A percentile compares a stretch with the other conserved stretches of the same genome.
Conservation (phyloP, 2,797 vertebrate species). For the Nannoperca obscura region DNA sequence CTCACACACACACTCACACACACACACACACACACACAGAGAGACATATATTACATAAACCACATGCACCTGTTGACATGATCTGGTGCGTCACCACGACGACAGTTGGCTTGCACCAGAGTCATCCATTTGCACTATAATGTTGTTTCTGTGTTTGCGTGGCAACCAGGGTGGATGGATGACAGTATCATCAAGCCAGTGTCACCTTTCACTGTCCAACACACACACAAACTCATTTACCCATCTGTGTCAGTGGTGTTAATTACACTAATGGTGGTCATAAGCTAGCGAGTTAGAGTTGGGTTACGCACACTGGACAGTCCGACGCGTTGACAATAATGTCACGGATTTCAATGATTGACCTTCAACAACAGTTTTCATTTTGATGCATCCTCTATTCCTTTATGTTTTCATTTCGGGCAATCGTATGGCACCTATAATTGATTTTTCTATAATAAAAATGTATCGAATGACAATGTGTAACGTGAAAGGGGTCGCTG, state of each 20-base stretch:
- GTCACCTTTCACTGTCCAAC: slow-evolving; percentile 71
- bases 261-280: slow-evolving; percentile 74
- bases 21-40: slow-evolving; percentile 4
- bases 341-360: not conserved
- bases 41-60: slow-evolving; percentile 15
- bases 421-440: not conserved
- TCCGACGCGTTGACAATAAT: slow-evolving; percentile 8
- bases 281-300: slow-evolving; percentile 43
- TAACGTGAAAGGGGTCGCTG: not conserved
- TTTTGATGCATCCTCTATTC: not conserved
- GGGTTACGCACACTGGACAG: slow-evolving; percentile 13
- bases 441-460: not conserved
- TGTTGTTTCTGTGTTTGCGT: slow-evolving; percentile 59
- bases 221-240: slow-evolving; percentile 48
- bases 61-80: slow-evolving; percentile 46
- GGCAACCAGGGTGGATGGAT: slow-evolving; percentile 58
- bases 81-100: slow-evolving; percentile 37
- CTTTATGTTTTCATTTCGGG: not conserved
- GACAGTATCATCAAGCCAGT: slow-evolving; percentile 54
- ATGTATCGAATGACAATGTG: not conserved
- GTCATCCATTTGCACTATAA: slow-evolving; percentile 46
- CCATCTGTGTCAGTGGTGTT: slow-evolving; percentile 59
- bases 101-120: slow-evolving; percentile 35
- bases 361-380: not conserved
- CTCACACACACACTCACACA: not conserved